Conservation (phyloP, 2,888 invertebrate species). For the Salticus scenicus region DNA sequence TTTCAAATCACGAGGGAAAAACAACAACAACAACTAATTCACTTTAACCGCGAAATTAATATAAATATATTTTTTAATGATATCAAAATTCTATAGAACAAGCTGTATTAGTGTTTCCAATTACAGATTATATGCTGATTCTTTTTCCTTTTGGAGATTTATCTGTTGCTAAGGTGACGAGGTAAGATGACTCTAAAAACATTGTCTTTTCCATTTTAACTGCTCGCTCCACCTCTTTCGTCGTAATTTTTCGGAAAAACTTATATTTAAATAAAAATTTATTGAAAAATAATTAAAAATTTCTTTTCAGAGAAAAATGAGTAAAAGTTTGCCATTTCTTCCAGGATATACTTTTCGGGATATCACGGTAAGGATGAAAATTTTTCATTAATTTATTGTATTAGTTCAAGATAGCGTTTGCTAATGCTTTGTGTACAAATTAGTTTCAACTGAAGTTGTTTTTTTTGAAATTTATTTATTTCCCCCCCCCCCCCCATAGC, state of each 20-base stretch:
- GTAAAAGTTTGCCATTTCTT: conserved; percentile 47
- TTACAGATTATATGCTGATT: too few relatives aligned
- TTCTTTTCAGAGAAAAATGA: conserved; percentile 18
- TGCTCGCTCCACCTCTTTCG: neutral
- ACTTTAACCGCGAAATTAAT: too few relatives aligned
- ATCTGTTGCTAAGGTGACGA: neutral
- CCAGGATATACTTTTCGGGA: conserved; percentile 54
- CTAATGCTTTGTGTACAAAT: neutral
- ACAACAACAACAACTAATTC: too few relatives aligned
- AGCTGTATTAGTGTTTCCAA: too few relatives aligned
- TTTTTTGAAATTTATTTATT: neutral
- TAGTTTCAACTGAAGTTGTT: neutral
- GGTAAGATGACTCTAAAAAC: neutral
- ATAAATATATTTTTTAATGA: too few relatives aligned
- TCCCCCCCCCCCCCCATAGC: too few relatives aligned
- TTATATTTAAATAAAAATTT: neutral
- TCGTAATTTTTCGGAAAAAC: neutral
- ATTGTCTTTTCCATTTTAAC: neutral
- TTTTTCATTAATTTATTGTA: neutral
- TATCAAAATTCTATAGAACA: too few relatives aligned
- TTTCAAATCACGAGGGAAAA: too few relatives aligned
- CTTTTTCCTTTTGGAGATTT: too few relatives aligned
- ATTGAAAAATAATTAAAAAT: neutral
- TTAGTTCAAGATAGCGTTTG: neutral
- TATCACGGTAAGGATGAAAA: conserved; percentile 19